A percentile compares a stretch with the other conserved stretches of the same genome.
These are phyloP conservation scores for Glossophaga mutica DNA, from an alignment of 2,797 vertebrate species.

Conservation along the genomic window DNA sequence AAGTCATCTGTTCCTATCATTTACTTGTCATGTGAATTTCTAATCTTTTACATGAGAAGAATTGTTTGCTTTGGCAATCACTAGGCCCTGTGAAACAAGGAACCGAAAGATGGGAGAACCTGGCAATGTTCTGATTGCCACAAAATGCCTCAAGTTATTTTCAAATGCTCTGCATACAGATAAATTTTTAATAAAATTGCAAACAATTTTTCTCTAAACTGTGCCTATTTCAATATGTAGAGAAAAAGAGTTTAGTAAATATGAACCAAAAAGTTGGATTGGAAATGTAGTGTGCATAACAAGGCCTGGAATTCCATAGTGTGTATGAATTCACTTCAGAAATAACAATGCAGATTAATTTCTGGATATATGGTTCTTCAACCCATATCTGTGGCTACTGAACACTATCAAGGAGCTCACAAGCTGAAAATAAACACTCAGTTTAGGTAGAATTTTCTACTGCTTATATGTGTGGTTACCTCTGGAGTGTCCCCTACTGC, in stretches of 20 bases:
- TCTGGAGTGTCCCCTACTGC: no score
- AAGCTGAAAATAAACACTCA: neutral
- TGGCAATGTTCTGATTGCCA: neutral
- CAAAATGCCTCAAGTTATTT: neutral
- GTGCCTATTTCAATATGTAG: neutral
- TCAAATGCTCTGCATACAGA: neutral
- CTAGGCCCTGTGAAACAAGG: neutral
- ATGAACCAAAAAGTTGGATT: neutral
- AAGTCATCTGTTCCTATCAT: neutral
- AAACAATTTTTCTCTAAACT: neutral
- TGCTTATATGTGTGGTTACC: no score
- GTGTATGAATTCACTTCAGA: neutral
- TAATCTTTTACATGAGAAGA: neutral
- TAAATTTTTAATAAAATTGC: neutral
- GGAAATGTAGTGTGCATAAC: neutral
- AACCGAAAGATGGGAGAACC: neutral
- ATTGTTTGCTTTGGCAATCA: neutral
- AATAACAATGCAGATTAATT: neutral
- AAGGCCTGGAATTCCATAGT: neutral
- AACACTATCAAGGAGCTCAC: neutral
- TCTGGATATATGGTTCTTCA: neutral
- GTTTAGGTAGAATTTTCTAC: neutral
- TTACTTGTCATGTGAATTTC: neutral
- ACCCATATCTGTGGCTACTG: neutral
- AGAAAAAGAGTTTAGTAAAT: neutral